Evolutionary conservation across 1,140 invertebrate genomes (phyloP), one percentile per base, ranked within the genome.

Genomic region (Cotesia vestalis): DNA sequence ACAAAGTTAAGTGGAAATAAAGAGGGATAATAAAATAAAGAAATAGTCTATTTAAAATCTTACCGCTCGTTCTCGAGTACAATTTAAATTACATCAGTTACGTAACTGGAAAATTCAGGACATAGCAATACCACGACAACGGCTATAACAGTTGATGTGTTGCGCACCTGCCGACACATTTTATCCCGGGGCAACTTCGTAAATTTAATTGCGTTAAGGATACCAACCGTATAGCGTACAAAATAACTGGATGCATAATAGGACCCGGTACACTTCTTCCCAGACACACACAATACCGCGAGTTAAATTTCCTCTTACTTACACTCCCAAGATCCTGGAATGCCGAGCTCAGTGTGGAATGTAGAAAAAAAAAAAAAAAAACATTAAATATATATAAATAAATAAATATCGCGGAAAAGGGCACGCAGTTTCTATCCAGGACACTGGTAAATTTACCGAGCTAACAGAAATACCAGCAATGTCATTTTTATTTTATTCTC

Each of bases 141-240:
- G 14, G 20, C 63, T 14, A 55, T 55, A 38, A 12, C 46, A 52
- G 12, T 40, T 14, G 17, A 14, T 34, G n/a, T 14, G 53, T 60
- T 66, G 53, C 46, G 53, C 46, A 66, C 40, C 35, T 38, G 11
- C 34, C 46, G 64, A 61, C 40, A 46, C 40, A 70, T 69, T 59
- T 75, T 75, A 64, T 69, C 62, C 64, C 72, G 67, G 38, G 14
- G 27, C 27, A 27, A 27, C 27, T 71, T 55, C 72, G 69, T 73
- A 75, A 73, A 74, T 74, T 74, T 74, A 76, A 76, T 76, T 76
- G 68, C 79, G 67, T 78, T 80, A 78, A 79, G 72, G 76, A 80
- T 82, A 82, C 78, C 80, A 82, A 82, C 79, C 74, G 79, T 82
- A 82, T 72, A 82, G 78, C 74, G 79, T 82, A 82, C 71, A 82